Percentiles rank a stretch among this genome's conserved stretches.
These are phyloP conservation scores for Phainopepla nitens DNA, from an alignment of 2,113 vertebrate genomes.

Conservation along the genomic window DNA sequence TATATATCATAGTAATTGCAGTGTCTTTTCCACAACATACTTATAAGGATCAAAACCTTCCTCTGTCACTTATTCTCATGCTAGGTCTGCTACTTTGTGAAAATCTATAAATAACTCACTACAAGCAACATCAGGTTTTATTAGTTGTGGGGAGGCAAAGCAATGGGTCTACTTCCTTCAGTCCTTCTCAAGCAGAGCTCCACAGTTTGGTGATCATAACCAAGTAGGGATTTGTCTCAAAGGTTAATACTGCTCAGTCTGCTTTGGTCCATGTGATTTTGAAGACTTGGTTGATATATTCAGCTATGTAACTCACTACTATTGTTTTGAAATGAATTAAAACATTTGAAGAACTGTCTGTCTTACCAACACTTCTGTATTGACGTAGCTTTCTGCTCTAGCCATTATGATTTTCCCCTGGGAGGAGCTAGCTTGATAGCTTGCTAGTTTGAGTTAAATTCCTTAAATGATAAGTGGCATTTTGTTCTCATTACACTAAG, in stretches of 20 bases:
- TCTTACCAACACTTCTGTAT: not conserved
- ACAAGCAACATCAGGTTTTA: not conserved
- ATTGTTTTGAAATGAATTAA: conserved; percentile 24
- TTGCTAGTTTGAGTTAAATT: conserved; percentile 53
- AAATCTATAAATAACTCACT: not conserved
- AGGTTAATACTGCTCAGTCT: not conserved
- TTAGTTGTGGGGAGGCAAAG: not conserved
- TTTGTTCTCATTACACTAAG: conserved; percentile 28
- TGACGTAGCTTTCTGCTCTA: not conserved
- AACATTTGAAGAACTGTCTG: not conserved
- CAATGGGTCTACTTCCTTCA: not conserved
- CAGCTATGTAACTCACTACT: not conserved
- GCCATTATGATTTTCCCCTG: not conserved
- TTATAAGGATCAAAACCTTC: not conserved
- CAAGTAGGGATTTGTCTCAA: not conserved
- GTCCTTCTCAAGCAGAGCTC: not conserved
- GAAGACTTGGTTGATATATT: not conserved
- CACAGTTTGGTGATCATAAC: not conserved
- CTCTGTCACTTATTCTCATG: not conserved
- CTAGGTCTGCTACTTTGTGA: not conserved
- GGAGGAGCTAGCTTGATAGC: conserved; percentile 20
- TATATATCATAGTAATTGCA: not conserved
- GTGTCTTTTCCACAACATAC: not conserved
- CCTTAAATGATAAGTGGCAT: conserved; percentile 38
- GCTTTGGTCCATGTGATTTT: not conserved